Evolutionary conservation across 2,113 vertebrate genomes (phyloP).

Genomic region (Alosa alosa): DNA sequence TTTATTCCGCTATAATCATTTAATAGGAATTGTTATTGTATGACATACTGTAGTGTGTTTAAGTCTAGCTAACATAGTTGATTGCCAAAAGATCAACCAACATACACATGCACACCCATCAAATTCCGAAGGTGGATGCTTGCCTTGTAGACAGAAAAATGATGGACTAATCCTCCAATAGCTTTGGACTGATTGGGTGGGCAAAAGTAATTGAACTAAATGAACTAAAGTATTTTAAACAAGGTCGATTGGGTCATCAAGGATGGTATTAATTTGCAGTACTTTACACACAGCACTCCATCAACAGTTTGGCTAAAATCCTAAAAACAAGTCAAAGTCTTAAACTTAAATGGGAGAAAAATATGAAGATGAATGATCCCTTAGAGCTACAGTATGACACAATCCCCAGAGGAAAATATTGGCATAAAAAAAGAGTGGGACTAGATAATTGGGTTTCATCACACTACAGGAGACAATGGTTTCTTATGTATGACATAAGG

Average conservation of each 20-base stretch:
- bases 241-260: background rate
- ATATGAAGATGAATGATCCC: too few relatives aligned
- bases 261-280: background rate
- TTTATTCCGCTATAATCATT: background rate
- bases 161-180: background rate
- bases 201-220: background rate
- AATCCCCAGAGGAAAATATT: too few relatives aligned
- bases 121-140: background rate
- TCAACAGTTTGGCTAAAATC: background rate
- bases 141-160: background rate
- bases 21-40: background rate
- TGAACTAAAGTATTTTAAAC: background rate
- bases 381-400: too few relatives aligned
- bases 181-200: background rate
- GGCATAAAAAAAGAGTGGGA: too few relatives aligned
- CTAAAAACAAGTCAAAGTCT: too few relatives aligned
- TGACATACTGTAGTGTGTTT: background rate
- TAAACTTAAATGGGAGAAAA: too few relatives aligned
- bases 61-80: background rate
- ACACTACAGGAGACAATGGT: too few relatives aligned
- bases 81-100: background rate
- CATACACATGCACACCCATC: background rate
- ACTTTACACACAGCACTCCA: background rate
- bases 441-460: too few relatives aligned
- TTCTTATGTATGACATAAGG: background rate